Percentiles rank a stretch among this genome's conserved stretches.
These are phyloP conservation scores for Orthosia gracilis DNA, from an alignment of 2,888 invertebrate genomes.

Conservation along the genomic window DNA sequence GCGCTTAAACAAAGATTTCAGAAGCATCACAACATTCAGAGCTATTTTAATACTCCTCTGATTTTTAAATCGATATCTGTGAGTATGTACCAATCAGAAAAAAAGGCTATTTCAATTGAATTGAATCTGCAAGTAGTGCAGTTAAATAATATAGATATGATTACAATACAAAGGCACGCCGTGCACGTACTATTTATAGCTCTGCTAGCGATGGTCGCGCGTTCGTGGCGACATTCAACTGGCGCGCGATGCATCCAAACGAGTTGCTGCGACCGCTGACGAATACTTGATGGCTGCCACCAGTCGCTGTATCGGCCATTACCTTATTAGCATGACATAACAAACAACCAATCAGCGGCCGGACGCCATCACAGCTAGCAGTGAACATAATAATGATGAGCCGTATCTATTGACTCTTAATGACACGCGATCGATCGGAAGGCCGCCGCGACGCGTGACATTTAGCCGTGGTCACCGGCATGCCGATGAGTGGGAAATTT, in stretches of 20 bases:
- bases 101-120: neutral
- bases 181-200: constrained; percentile 11
- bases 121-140: neutral
- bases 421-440: neutral
- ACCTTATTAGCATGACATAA: constrained; percentile 10
- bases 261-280: constrained; percentile 1
- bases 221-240: constrained; percentile 18
- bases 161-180: neutral
- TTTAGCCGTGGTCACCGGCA: neutral
- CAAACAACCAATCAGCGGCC: constrained; percentile 7
- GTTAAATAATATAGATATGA: neutral
- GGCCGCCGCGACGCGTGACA: constrained; percentile 3
- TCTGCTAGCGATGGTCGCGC: neutral
- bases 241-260: constrained; percentile 21
- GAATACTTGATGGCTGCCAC: neutral
- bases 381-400: constrained; percentile 26
- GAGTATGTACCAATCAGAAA: too few relatives aligned
- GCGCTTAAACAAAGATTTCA: neutral
- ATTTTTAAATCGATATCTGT: too few relatives aligned
- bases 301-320: neutral
- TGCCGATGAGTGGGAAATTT: constrained; percentile 11
- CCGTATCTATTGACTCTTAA: neutral
- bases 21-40: neutral
- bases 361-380: constrained; percentile 3
- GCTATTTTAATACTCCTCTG: neutral